Percentiles rank a stretch among this genome's conserved stretches.
Evolutionary conservation across 2,888 invertebrate species (phyloP).

Genomic region (Leptarthrus brevirostris): DNA sequence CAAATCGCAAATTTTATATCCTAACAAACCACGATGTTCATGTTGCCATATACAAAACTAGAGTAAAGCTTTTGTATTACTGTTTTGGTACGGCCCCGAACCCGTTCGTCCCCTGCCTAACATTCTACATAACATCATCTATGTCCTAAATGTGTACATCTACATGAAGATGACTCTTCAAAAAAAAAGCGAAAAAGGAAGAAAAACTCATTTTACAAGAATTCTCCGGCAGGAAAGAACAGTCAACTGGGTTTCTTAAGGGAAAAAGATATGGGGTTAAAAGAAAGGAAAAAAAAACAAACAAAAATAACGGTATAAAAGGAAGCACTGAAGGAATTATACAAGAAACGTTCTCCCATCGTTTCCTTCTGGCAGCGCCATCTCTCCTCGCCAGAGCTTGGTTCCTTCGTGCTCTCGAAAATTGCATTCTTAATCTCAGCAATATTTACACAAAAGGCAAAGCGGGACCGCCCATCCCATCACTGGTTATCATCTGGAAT

Average conservation of each 20-base stretch:
- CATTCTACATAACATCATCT: background rate
- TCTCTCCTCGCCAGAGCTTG: background rate
- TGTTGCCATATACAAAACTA: constrained; percentile 9
- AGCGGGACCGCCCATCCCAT: constrained; percentile 13
- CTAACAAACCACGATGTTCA: constrained; percentile 34
- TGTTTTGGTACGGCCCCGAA: background rate
- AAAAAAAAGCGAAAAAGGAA: constrained; percentile 23
- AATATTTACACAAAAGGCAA: constrained; percentile 50
- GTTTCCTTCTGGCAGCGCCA: background rate
- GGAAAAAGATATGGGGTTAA: constrained; percentile 11
- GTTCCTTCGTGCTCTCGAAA: constrained; percentile 13
- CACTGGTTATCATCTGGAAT: constrained; percentile 30
- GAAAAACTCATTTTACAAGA: constrained; percentile 43
- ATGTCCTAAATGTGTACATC: constrained; percentile 3
- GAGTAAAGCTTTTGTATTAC: constrained; percentile 4
- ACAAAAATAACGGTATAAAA: constrained; percentile 21
- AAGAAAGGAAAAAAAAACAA: constrained; percentile 17
- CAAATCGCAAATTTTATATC: constrained; percentile 48
- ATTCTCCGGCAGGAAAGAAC: constrained; percentile 27
- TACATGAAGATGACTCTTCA: constrained; percentile 30
- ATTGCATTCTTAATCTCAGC: constrained; percentile 50
- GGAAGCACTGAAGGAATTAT: constrained; percentile 19
- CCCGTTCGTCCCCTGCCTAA: too few species aligned
- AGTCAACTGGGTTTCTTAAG: constrained; percentile 16
- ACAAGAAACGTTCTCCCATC: constrained; percentile 24